A percentile compares a stretch with the other conserved stretches of the same genome.
These are phyloP conservation scores for Hormaphis cornu DNA, from an alignment of 1,140 invertebrate genomes.

Conservation along the genomic window DNA sequence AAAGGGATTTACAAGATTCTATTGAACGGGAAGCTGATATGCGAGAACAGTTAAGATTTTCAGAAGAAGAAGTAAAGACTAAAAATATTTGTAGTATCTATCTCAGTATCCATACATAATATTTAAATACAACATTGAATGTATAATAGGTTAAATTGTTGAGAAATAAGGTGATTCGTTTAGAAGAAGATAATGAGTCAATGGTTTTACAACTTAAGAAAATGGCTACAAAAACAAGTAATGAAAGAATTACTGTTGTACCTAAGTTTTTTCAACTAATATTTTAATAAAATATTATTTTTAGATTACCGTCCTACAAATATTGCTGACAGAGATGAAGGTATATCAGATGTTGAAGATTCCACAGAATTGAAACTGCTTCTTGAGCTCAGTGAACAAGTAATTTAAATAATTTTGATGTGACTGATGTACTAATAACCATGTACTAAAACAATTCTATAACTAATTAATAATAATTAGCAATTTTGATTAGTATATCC, in stretches of 20 bases:
- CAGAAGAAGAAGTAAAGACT: slow-evolving; percentile 68
- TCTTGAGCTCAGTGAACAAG: slow-evolving; percentile 76
- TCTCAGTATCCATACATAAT: not conserved
- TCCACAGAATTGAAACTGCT: slow-evolving; percentile 64
- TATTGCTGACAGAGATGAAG: slow-evolving; percentile 59
- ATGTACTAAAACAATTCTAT: too few species aligned
- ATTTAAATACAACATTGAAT: not conserved
- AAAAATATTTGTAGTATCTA: not conserved
- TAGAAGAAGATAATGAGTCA: slow-evolving; percentile 90
- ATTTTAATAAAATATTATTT: not conserved
- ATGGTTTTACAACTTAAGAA: slow-evolving; percentile 85
- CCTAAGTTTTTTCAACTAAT: not conserved
- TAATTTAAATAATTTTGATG: slow-evolving; percentile 38
- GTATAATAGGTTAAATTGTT: slow-evolving; percentile 68
- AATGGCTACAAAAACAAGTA: slow-evolving; percentile 76
- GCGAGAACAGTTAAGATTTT: slow-evolving; percentile 77
- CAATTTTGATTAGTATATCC: too few species aligned
- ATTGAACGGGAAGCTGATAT: slow-evolving; percentile 86
- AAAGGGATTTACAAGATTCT: slow-evolving; percentile 78
- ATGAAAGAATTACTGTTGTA: slow-evolving; percentile 50
- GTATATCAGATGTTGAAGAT: slow-evolving; percentile 66
- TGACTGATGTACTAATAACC: too few species aligned
- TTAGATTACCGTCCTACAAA: slow-evolving; percentile 48
- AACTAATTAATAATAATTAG: too few species aligned
- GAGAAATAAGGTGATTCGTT: slow-evolving; percentile 71